Evolutionary conservation across 2,888 invertebrate genomes (phyloP).

Genomic region (Nysson spinosus): DNA sequence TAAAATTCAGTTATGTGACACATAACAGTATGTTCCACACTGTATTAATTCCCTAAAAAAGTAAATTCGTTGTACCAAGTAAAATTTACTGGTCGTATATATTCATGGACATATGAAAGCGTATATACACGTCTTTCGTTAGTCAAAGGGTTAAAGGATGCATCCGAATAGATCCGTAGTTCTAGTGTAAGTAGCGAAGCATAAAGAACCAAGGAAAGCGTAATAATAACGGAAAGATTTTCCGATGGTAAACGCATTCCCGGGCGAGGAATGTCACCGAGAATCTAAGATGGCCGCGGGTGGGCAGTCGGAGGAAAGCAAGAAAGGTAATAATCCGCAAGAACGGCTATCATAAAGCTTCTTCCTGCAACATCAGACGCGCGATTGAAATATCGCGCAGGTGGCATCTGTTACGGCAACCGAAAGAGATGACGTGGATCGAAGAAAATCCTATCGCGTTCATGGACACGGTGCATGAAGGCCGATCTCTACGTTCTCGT

Average conservation of each 20-base stretch:
- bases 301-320: not conserved
- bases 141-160: not conserved
- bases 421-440: slow-evolving; percentile 48
- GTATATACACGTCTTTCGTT: not conserved
- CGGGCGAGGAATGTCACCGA: not conserved
- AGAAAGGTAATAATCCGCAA: not conserved
- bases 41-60: too few relatives aligned
- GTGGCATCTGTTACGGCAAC: slow-evolving; percentile 48
- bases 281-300: slow-evolving; percentile 5
- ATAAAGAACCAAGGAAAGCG: too few relatives aligned
- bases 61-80: too few relatives aligned
- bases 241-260: too few relatives aligned
- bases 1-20: too few relatives aligned
- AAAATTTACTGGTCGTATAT: too few relatives aligned
- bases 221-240: too few relatives aligned
- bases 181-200: too few relatives aligned
- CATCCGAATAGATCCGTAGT: too few relatives aligned
- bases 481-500: slow-evolving; percentile 27
- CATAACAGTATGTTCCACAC: too few relatives aligned
- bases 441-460: slow-evolving; percentile 55
- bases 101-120: not conserved
- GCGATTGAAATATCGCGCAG: slow-evolving; percentile 54
- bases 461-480: slow-evolving; percentile 53
- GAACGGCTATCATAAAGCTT: slow-evolving; percentile 11
- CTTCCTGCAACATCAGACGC: slow-evolving; percentile 12